Evolutionary conservation across 2,888 invertebrate species (phyloP).

Genomic region (Caenorhabditis wallacei): DNA sequence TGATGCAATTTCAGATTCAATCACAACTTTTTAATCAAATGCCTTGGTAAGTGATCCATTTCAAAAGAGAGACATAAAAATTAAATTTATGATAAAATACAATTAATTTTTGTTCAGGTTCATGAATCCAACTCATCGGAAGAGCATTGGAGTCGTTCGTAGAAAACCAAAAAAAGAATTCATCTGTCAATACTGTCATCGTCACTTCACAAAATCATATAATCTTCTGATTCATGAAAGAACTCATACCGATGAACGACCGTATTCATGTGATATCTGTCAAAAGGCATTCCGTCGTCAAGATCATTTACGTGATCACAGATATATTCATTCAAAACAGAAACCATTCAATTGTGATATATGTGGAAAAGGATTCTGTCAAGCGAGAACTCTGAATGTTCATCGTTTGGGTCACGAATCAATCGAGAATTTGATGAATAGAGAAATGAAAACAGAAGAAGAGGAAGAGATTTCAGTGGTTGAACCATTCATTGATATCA

Average conservation of each 20-base stretch:
- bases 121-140: slow-evolving; percentile 49
- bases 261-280: slow-evolving; percentile 97
- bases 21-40: slow-evolving; percentile 27
- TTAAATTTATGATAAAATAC: background rate
- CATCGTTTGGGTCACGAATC: slow-evolving; percentile 85
- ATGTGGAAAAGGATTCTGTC: slow-evolving; percentile 98
- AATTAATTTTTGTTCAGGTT: slow-evolving; percentile 53
- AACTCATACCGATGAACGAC: slow-evolving; percentile 97
- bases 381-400: slow-evolving; percentile 94
- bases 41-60: slow-evolving; percentile 28
- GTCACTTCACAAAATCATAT: slow-evolving; percentile 98
- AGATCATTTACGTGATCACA: slow-evolving; percentile 88
- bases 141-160: background rate
- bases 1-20: slow-evolving; percentile 23
- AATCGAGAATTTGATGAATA: background rate
- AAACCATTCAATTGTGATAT: slow-evolving; percentile 97
- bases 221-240: slow-evolving; percentile 95
- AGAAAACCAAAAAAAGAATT: slow-evolving; percentile 95
- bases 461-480: background rate
- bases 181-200: slow-evolving; percentile 94
- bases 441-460: background rate
- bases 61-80: no score
- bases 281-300: slow-evolving; percentile 97
- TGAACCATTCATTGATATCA: slow-evolving; percentile 11
- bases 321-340: slow-evolving; percentile 97